Base-by-base conservation (phyloP, 1,140 invertebrate species). In the Mya arenaria region DNA sequence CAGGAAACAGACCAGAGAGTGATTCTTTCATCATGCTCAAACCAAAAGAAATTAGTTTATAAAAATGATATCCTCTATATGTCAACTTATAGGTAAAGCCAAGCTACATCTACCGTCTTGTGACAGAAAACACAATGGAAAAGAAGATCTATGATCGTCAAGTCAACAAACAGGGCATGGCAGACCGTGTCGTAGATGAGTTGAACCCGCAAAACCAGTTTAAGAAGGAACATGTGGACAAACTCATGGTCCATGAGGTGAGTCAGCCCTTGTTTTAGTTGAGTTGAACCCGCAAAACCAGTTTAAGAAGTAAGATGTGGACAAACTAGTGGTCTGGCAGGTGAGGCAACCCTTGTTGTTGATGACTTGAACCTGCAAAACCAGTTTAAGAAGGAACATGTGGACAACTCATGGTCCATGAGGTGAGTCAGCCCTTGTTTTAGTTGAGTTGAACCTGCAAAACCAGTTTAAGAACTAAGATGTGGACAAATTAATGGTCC, bases 121-220 rank as follows among this genome's bases (percentile, higher is more conserved):
- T 99, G 1, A 98, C 97, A 87, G 98, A 99, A 92, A 99, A 97
- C 91, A 98, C 97, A 83, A 94, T 99, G 63, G 99, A 99, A 90
- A 98, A 98, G 91, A 98, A 98, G 91, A 99, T 99, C 84, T 99
- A 99, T 90, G 98, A 99, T 91, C 93, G 99, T 73, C 99, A 99
- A 77, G 97, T 99, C 63, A 98, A 97, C 88, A 99, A 99, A 90
- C 97, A 99, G 93, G 94, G 94, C 60, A 99, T 99, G 96, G 96
- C 98, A 91, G 98, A 99, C 93, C 94, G 98, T 30, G 98, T 99
- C 3, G 97, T 99, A 0, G 99, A 99, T 93, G 98, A 99, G 92
- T 96, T 98, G 86, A 98, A 99, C 93, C 97, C 98, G 0, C 97
- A 99, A 89, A 97, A 98, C 17, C 97, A 99, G 91, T 94, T 99